phyloP scores from a whole-genome alignment of 2,888 invertebrate species.

The Oeneis ivallda region DNA sequence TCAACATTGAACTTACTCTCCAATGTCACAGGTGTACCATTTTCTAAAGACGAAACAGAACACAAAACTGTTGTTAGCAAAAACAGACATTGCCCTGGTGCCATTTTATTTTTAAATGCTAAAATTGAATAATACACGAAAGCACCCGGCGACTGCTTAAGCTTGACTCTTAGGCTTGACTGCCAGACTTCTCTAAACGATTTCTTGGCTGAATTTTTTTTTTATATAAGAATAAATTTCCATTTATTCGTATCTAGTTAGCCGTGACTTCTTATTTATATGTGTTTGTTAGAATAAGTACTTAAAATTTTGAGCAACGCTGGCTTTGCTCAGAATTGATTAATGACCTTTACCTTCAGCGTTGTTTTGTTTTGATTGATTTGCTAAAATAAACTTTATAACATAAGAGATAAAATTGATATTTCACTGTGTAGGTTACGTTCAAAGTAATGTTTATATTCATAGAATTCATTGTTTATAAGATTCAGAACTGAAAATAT shows the following conservation, averaged over 20 bases:
- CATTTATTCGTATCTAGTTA: constrained; percentile 53
- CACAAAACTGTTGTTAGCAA: constrained; percentile 28
- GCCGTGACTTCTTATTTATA: constrained; percentile 41
- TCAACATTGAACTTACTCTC: constrained; percentile 29
- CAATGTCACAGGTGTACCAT: constrained; percentile 29
- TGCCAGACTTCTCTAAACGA: constrained; percentile 43
- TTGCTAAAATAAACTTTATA: no score
- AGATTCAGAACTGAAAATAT: no score
- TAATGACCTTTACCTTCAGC: no score
- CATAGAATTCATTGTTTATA: no score
- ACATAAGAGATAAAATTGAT: no score
- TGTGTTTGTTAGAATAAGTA: no score
- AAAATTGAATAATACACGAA: constrained; percentile 39
- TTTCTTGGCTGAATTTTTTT: constrained; percentile 37
- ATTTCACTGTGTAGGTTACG: no score
- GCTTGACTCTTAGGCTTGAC: constrained; percentile 50
- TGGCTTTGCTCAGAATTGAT: constrained; percentile 13
- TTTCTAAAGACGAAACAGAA: constrained; percentile 26
- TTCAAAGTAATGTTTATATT: no score
- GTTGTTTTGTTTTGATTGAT: no score
- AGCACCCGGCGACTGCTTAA: constrained; percentile 41
- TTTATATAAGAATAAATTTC: constrained; percentile 28
- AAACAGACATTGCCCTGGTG: constrained; percentile 29
- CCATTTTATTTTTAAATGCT: constrained; percentile 34
- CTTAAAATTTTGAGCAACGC: background rate